A percentile compares a stretch with the other conserved stretches of the same genome.
Conservation (phyloP, 1,140 invertebrate genomes). For the Drosophila nigromelanica region DNA sequence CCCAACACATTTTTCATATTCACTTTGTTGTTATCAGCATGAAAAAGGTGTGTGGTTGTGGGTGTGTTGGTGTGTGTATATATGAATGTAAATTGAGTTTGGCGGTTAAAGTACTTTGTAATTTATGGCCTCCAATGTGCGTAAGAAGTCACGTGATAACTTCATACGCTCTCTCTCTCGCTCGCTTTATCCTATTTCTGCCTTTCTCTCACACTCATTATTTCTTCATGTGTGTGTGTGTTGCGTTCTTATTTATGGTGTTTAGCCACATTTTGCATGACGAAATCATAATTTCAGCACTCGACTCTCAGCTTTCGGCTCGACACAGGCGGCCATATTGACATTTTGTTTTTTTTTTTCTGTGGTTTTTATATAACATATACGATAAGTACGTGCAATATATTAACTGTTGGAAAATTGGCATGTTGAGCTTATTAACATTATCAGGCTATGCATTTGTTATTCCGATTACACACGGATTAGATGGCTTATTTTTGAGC, state of each 20-base stretch:
- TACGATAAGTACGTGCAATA: conserved; percentile 71
- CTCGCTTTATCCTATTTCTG: background rate
- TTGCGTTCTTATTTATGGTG: conserved; percentile 67
- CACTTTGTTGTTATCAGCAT: conserved; percentile 61
- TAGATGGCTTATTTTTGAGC: conserved; percentile 60
- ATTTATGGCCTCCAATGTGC: conserved; percentile 81
- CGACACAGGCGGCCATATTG: conserved; percentile 50
- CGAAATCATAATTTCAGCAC: conserved; percentile 76
- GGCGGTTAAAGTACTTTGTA: conserved; percentile 79
- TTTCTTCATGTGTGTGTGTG: conserved; percentile 44
- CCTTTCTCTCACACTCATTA: conserved; percentile 22
- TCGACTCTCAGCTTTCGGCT: conserved; percentile 16
- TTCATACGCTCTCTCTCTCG: conserved; percentile 47
- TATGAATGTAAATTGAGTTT: conserved; percentile 81
- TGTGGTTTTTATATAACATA: conserved; percentile 43
- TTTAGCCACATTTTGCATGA: conserved; percentile 77
- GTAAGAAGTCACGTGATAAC: conserved; percentile 81
- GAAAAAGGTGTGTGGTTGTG: conserved; percentile 31
- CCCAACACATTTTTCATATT: conserved; percentile 36
- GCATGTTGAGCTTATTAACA: conserved; percentile 63
- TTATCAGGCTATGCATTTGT: conserved; percentile 58
- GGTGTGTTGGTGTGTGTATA: conserved; percentile 42
- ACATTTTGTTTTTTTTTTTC: conserved; percentile 74
- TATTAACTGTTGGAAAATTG: conserved; percentile 45
- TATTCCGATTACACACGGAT: conserved; percentile 57